Evolutionary conservation across 2,888 invertebrate species (phyloP), one percentile per base, ranked within the genome.

Genomic region (Ennomos quercinarius): DNA sequence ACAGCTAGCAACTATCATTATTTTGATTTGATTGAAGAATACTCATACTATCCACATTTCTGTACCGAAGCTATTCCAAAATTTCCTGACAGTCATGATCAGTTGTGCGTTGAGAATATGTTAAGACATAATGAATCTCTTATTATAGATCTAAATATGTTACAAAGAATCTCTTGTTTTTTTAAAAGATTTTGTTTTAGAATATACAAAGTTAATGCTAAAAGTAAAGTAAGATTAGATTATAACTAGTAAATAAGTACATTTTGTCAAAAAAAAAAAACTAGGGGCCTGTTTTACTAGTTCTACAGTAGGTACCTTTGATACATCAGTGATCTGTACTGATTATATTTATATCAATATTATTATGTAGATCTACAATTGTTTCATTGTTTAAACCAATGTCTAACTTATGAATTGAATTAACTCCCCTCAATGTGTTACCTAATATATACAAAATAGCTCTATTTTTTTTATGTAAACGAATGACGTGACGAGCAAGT

Each of bases 21-120:
- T 53, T 81, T 94, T 46, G 84, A 88, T 67, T 79, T 95, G 61
- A 83, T 88, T 35, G 86, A 94, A 64, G 86, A 94, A 2, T 89
- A 92, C 53, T 91, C 93, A 0, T 96, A 96, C 84, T 96, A 95
- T 90, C 97, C 97, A 0, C 97, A 97, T 83, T 86, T 97, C 60
- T 95, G 96, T 43, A 94, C 94, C 0, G 97, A 97, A 85, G 96
- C 96, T 1, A 91, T 96, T 55, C 96, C 96, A 0, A 91, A 93
- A 45, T 87, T 94, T 41, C 92, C 93, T 0, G 67, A 71, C 13
- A 68, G 46, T 10, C 78, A 73, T 27, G 91, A 91, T 60, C 83
- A 86, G 59, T 82, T 67, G 63, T 91, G 91, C 67, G 12, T 80
- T 2, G 73, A 77, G 43, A 73, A 66, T 64, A 73, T 63, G 11